Conservation (phyloP, 2,888 invertebrate genomes). For the Dusona sp. region DNA sequence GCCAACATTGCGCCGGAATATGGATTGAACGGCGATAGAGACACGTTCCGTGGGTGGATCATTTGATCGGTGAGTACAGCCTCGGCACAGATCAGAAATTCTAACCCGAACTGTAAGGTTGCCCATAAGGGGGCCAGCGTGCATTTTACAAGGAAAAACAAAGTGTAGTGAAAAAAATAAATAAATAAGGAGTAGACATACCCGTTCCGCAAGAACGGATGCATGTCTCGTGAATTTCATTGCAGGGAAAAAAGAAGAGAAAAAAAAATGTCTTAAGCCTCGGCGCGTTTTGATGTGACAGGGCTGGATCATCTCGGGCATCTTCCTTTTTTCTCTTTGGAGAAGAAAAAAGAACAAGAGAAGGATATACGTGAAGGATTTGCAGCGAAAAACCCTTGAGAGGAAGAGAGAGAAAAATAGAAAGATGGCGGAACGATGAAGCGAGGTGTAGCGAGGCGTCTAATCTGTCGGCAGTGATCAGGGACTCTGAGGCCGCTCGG, state of each 20-base stretch:
- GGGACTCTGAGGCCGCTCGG: constrained; percentile 75
- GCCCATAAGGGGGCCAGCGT: neutral
- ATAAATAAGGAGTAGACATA: neutral
- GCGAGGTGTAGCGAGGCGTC: constrained; percentile 78
- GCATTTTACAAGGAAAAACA: neutral
- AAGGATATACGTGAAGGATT: constrained; percentile 40
- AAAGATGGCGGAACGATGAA: constrained; percentile 61
- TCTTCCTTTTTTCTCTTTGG: constrained; percentile 17
- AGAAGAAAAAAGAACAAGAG: constrained; percentile 29
- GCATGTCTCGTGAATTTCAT: constrained; percentile 19
- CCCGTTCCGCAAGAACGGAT: constrained; percentile 18
- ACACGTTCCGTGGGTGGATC: neutral
- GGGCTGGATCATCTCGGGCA: constrained; percentile 29
- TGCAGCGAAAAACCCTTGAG: neutral
- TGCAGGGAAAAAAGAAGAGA: neutral
- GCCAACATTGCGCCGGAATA: constrained; percentile 36
- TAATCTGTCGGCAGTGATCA: constrained; percentile 84
- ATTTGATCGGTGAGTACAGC: constrained; percentile 27
- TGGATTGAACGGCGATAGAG: neutral
- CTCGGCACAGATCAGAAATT: constrained; percentile 11
- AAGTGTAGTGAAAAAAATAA: neutral
- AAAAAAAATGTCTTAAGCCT: constrained; percentile 24
- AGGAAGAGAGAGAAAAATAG: neutral
- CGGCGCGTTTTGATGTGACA: constrained; percentile 53
- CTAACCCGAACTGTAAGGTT: neutral